Base-by-base conservation (phyloP, 2,888 invertebrate genomes). In the Erpobdella octoculata region DNA sequence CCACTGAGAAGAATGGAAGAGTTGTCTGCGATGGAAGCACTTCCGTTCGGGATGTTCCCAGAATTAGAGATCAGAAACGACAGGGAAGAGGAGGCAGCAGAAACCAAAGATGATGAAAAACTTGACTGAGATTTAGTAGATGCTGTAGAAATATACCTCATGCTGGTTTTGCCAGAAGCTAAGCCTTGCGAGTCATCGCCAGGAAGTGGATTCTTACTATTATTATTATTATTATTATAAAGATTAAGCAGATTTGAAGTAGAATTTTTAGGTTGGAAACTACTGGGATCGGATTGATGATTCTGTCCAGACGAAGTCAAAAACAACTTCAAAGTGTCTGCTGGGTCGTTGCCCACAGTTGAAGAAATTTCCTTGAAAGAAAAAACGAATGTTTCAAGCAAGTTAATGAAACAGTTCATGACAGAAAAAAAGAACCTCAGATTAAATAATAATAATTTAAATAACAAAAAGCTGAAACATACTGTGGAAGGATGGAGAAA, bases 31-130 rank as follows among this genome's bases (percentile, higher is more conserved):
- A 35, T 12, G 15, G n/a, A 33, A 41, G 46, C 46, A n/a, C 46
- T n/a, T n/a, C 62, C 62, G 35, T 62, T 62, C n/a, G 65, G 5
- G 6, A 38, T 18, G 21, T 36, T 37, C 8, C 25, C 18, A 3
- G 69, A 31, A 15, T 53, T 31, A 5, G 58, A 58, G 36, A 69
- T 69, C n/a, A 69, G n/a, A 5, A 46, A 69, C 3, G 69, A 58
- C 6, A 69, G 12, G 12, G 58, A 31, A 18, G 46, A 36, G 15
- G 25, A 25, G 48, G 38, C 68, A 12, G 46, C 41, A 1, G 41
- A 38, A n/a, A 69, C 33, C 36, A 48, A 31, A 0, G 69, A 48
- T 31, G 67, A 25, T 15, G 21, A 28, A 53, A 28, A 28, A 53
- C 21, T 25, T 21, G 28, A 25, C 21, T 21, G 21, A n/a, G 53